Base-by-base conservation (phyloP, 2,797 vertebrate genomes). In the Argya squamiceps region DNA sequence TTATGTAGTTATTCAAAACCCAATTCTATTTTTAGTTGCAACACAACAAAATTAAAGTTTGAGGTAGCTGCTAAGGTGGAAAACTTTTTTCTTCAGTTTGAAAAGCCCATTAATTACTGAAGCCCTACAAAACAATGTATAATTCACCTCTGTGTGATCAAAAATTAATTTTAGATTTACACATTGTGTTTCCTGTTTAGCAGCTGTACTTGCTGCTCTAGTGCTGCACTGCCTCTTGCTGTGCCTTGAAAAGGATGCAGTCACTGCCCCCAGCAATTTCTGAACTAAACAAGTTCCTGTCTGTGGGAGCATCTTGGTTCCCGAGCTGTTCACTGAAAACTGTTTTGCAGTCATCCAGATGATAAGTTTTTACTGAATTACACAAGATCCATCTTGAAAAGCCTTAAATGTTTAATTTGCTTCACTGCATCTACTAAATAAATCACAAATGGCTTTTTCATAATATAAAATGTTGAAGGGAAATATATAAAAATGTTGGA, bases 321-420 rank as follows among this genome's bases (percentile, higher is more conserved):
- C n/a, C 0, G 9, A 79, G 39, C 53, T 88, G 24, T 9, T 70
- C 77, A 52, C 21, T 67, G 52, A 16, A 83, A 91, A 85, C 78
- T 53, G 39, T 15, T 89, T 47, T 50, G 36, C 56, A 91, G 68
- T 36, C 81, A 79, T 32, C 13, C 50, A 64, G 56, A 47, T 91
- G 55, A 65, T 70, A 82, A 77, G 64, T 46, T 96, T 93, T 92
- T 83, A 93, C 68, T 20, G 65, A 92, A 94, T 82, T 83, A 95
- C 49, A 89, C 12, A 56, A 79, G 78, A 73, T 85, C 74, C 79
- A 58, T 89, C 58, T 65, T 75, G 71, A 91, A 95, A 89, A 88
- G 68, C 75, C 80, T 87, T 96, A 95, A 96, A 95, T 95, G 91
- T 94, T 96, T 95, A 84, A 94, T 95, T 89, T 74, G 78, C 60